These are phyloP conservation scores for Cotesia typhae DNA, from an alignment of 1,140 invertebrate genomes.

Conservation along the genomic window DNA sequence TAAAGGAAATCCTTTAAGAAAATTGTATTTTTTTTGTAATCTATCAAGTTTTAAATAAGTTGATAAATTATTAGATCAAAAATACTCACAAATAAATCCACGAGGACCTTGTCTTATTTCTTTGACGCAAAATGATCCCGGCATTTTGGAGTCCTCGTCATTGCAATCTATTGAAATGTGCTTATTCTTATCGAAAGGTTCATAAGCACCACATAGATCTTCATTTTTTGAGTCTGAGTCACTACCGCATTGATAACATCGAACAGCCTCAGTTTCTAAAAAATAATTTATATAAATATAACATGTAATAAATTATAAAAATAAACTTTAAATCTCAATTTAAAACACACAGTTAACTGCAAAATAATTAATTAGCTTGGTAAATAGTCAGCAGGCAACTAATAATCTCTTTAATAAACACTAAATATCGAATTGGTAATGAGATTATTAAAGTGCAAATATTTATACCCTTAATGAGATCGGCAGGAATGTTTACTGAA, in stretches of 20 bases:
- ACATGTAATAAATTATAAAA: not conserved
- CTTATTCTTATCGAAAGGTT: constrained; percentile 78
- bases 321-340: too few relatives aligned
- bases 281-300: constrained; percentile 30
- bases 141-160: constrained; percentile 87
- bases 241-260: constrained; percentile 90
- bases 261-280: constrained; percentile 71
- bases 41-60: not conserved
- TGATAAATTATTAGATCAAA: constrained; percentile 2
- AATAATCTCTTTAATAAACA: not conserved
- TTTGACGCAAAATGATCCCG: constrained; percentile 94
- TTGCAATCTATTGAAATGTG: constrained; percentile 89
- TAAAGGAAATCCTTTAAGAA: too few relatives aligned
- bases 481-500: too few relatives aligned
- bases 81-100: constrained; percentile 88
- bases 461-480: too few relatives aligned
- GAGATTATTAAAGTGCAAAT: too few relatives aligned
- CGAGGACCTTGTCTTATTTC: constrained; percentile 86
- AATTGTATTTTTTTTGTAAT: too few relatives aligned
- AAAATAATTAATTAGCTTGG: not conserved
- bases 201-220: constrained; percentile 88
- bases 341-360: too few relatives aligned
- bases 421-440: too few relatives aligned
- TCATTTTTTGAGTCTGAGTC: constrained; percentile 75
- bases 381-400: not conserved